These are phyloP conservation scores for Conus ventricosus DNA, from an alignment of 1,140 invertebrate species.

Conservation along the genomic window DNA sequence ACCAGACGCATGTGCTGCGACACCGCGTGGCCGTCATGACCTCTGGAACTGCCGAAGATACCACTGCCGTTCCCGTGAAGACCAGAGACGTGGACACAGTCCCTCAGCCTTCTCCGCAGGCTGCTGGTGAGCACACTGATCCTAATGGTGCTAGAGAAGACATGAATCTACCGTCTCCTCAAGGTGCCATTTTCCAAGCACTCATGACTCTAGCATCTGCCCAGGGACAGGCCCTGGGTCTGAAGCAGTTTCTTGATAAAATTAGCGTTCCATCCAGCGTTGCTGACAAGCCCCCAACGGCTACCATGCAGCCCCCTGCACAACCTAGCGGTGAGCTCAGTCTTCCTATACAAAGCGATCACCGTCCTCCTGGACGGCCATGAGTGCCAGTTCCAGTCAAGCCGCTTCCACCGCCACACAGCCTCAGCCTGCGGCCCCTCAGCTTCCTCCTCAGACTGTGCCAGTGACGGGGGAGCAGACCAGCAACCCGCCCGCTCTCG, in stretches of 20 bases:
- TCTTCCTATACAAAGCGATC: conserved; percentile 37
- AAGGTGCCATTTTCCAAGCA: conserved; percentile 89
- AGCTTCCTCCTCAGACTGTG: no score
- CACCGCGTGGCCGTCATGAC: conserved; percentile 88
- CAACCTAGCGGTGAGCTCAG: conserved; percentile 33
- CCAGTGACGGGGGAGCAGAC: no score
- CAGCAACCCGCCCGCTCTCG: no score
- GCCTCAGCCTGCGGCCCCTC: no score
- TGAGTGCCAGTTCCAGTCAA: no score
- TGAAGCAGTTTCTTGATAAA: conserved; percentile 28
- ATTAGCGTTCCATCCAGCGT: conserved; percentile 34
- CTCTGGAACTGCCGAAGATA: conserved; percentile 58
- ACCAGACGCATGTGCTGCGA: conserved; percentile 88
- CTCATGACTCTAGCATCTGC: conserved; percentile 95
- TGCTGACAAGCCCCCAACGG: conserved; percentile 46
- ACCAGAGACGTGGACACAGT: conserved; percentile 34
- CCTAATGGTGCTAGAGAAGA: conserved; percentile 55
- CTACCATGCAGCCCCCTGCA: conserved; percentile 52
- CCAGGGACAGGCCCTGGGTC: conserved; percentile 69
- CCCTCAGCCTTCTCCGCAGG: conserved; percentile 70
- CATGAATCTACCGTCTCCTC: conserved; percentile 83
- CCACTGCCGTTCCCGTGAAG: neutral
- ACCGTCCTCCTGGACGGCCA: no score
- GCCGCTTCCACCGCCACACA: no score
- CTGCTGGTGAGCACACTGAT: conserved; percentile 61